These are phyloP conservation scores for Tetragonula carbonaria DNA, from an alignment of 2,888 invertebrate genomes.

Conservation along the genomic window DNA sequence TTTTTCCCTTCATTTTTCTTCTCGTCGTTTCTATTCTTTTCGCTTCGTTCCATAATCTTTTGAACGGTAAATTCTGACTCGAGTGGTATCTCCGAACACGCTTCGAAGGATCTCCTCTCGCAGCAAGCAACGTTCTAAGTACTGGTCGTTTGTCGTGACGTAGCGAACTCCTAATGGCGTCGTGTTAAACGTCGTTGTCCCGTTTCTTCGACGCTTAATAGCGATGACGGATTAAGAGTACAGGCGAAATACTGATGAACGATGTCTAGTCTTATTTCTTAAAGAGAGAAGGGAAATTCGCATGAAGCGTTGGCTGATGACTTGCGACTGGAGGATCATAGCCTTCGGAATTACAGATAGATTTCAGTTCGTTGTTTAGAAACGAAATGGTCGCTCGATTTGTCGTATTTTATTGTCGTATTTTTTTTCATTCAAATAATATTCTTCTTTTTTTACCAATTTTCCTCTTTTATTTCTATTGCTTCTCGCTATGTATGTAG, in stretches of 20 bases:
- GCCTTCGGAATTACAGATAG: conserved; percentile 56
- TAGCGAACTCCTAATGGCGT: conserved; percentile 46
- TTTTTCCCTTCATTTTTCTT: background rate
- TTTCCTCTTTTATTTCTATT: background rate
- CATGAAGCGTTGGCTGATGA: conserved; percentile 10
- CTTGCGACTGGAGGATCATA: conserved; percentile 31
- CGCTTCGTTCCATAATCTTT: conserved; percentile 26
- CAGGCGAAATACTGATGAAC: conserved; percentile 65
- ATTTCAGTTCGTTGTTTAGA: conserved; percentile 36
- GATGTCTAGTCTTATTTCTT: conserved; percentile 72
- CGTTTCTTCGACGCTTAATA: conserved; percentile 4
- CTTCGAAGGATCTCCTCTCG: conserved; percentile 35
- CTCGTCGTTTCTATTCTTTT: background rate
- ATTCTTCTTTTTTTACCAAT: background rate
- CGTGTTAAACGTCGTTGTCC: too few species aligned
- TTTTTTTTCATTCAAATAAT: background rate
- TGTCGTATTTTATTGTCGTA: too few species aligned
- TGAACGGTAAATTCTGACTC: conserved; percentile 64
- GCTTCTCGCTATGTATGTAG: background rate
- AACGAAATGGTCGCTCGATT: conserved; percentile 44
- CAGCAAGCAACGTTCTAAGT: conserved; percentile 52
- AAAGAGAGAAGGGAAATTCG: conserved; percentile 66
- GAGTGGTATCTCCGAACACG: conserved; percentile 8
- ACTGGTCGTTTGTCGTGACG: conserved; percentile 74
- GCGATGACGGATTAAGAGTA: conserved; percentile 40